phyloP scores from a whole-genome alignment of 2,113 vertebrate species.

The Benitochromis conjunctus region DNA sequence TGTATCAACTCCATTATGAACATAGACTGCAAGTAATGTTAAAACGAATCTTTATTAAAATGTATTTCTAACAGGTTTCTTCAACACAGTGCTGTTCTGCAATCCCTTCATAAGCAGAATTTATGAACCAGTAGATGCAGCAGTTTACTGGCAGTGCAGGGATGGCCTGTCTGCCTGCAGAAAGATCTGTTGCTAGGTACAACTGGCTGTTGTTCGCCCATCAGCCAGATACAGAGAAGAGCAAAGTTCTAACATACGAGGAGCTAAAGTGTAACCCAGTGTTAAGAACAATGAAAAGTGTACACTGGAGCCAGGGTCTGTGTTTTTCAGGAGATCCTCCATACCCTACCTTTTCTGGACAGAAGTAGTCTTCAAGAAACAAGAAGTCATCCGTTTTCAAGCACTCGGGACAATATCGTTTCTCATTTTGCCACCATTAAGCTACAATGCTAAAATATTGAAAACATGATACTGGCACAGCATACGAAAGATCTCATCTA shows the following conservation, averaged over 20 bases:
- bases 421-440: too few species aligned
- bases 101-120: neutral
- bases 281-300: neutral
- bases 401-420: neutral
- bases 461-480: neutral
- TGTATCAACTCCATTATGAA: neutral
- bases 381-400: neutral
- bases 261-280: neutral
- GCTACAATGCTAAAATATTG: too few species aligned
- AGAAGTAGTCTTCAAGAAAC: neutral
- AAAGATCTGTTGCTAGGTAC: too few species aligned
- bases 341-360: neutral
- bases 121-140: neutral
- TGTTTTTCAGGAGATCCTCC: neutral
- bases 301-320: neutral
- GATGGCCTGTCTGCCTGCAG: neutral
- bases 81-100: neutral
- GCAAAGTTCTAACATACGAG: neutral
- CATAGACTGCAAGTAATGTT: neutral
- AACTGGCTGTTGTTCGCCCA: too few species aligned
- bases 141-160: neutral
- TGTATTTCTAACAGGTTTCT: neutral
- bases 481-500: too few species aligned
- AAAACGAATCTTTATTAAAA: neutral
- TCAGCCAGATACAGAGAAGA: too few species aligned